Percentiles rank a stretch among this genome's conserved stretches.
phyloP scores from a whole-genome alignment of 2,888 invertebrate genomes.

The Seladonia tumulorum region DNA sequence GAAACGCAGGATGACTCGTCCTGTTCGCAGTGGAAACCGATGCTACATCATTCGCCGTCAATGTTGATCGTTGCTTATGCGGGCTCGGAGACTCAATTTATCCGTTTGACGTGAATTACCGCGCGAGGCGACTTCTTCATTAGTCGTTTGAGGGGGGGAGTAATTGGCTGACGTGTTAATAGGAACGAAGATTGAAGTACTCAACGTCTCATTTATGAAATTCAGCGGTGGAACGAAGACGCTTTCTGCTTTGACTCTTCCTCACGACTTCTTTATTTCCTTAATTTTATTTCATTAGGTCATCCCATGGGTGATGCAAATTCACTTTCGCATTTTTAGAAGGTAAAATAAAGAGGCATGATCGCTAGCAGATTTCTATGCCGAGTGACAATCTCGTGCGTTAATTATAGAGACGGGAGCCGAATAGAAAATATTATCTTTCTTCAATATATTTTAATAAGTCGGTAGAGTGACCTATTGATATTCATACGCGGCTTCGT shows the following conservation, averaged over 20 bases:
- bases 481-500: too few species aligned
- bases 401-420: background rate
- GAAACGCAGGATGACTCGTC: background rate
- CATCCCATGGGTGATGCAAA: background rate
- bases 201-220: slow-evolving; percentile 3
- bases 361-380: background rate
- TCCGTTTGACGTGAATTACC: slow-evolving; percentile 6
- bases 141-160: background rate
- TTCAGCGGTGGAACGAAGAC: background rate
- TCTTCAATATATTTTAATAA: background rate
- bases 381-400: background rate
- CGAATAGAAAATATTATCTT: background rate
- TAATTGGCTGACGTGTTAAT: slow-evolving; percentile 6
- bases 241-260: background rate
- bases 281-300: background rate
- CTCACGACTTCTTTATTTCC: background rate
- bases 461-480: too few species aligned
- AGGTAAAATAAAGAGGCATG: background rate
- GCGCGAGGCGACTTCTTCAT: slow-evolving; percentile 40
- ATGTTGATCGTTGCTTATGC: background rate
- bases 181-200: slow-evolving; percentile 3
- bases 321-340: background rate
- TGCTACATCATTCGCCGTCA: background rate
- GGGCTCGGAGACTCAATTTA: slow-evolving; percentile 10
- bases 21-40: background rate